Conservation (phyloP, 1,140 invertebrate species). For the Carcinoscorpius rotundicauda region DNA sequence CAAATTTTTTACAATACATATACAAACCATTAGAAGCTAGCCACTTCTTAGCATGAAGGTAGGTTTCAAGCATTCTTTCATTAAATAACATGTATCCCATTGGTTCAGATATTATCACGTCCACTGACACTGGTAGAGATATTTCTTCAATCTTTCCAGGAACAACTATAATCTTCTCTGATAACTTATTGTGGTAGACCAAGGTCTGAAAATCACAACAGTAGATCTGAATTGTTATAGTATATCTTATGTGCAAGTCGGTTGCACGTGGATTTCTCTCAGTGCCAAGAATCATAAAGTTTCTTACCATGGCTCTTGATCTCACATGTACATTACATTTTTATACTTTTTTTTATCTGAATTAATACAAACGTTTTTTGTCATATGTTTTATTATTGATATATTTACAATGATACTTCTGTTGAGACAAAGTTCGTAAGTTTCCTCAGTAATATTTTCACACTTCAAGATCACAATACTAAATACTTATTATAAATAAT, state of each 20-base stretch:
- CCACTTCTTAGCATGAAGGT: slow-evolving; percentile 97
- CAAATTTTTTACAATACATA: too few species aligned
- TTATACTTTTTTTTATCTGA: too few species aligned
- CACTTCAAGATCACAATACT: too few species aligned
- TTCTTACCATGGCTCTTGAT: too few species aligned
- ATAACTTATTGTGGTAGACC: slow-evolving; percentile 78
- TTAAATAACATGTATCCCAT: slow-evolving; percentile 99
- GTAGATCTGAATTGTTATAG: neutral
- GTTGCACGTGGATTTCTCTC: neutral
- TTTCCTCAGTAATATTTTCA: too few species aligned
- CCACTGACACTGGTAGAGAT: slow-evolving; percentile 83
- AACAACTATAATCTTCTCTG: slow-evolving; percentile 77
- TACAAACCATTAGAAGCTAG: slow-evolving; percentile 63
- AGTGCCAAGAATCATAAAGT: too few species aligned
- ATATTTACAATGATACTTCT: too few species aligned
- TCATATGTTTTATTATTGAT: too few species aligned
- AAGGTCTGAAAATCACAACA: slow-evolving; percentile 44
- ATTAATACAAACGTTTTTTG: too few species aligned
- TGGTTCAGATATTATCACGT: slow-evolving; percentile 96
- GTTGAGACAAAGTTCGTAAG: too few species aligned
- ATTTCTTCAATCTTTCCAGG: slow-evolving; percentile 99
- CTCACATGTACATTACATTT: too few species aligned
- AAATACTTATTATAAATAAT: too few species aligned
- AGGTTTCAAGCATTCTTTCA: slow-evolving; percentile 98
- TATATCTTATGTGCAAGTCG: neutral